Evolutionary conservation across 92 coral and sea anemone genomes (phyloP), one percentile per base, ranked within the genome.

Genomic region (Palythoa heliodiscus): DNA sequence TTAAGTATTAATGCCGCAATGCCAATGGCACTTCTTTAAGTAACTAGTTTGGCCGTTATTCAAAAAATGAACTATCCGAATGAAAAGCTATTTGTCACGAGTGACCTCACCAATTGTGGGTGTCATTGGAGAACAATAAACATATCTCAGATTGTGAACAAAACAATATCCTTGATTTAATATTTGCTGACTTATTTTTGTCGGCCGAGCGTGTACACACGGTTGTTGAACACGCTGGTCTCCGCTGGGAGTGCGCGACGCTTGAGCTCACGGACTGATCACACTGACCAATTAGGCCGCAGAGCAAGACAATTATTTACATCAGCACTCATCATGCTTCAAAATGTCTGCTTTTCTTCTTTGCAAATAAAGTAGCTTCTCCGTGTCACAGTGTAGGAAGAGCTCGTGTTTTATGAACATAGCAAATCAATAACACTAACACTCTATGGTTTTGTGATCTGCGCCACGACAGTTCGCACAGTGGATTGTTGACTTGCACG

Each of bases 311-410:
- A 63, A 63, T 79, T 55, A 79, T 79, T 20, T 66, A 19, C 55
- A 80, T 80, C 50, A 43, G 50, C 84, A 66, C 84, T 80, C 83
- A 55, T 82, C 92, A 70, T 50, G 87, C 55, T 55, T 76, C 72
- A 90, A 83, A 47, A 87, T 90, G 90, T 87, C 88, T 74, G 86
- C 78, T 77, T 87, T 83, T 82, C 80, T 77, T 52, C 79, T 52
- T 87, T 80, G 84, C 84, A 80, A 66, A 66, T 80, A 80, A 80
- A 63, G 17, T 14, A 54, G 47, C 17, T 43, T 11, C 73, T 69
- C 48, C 73, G 43, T 69, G 73, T 69, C 73, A 69, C 47, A 22
- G 73, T 37, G 6, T 69, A 37, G 47, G 39, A 69, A 69, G 73
- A 43, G 39, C 73, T 69, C 37, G 35, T 69, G 43, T 37, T 69